phyloP scores from a whole-genome alignment of 2,797 vertebrate species.

The Sebastes reedi region DNA sequence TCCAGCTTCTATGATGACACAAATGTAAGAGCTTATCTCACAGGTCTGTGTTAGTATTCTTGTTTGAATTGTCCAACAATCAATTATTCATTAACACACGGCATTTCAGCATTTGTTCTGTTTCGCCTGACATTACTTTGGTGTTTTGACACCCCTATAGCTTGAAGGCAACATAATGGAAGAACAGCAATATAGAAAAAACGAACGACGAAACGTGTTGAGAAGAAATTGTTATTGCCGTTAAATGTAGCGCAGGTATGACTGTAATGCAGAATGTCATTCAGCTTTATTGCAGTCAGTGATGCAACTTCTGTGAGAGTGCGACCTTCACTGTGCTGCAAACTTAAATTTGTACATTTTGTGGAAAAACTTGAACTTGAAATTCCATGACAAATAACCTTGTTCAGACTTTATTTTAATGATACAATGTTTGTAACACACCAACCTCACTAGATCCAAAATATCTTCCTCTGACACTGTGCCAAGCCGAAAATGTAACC shows the following conservation, averaged over 20 bases:
- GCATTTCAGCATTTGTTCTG: background rate
- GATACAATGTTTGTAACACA: background rate
- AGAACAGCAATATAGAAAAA: background rate
- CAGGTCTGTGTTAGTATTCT: background rate
- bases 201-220: too few relatives aligned
- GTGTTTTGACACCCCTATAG: background rate
- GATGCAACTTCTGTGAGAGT: background rate
- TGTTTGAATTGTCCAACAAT: background rate
- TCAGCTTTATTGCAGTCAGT: background rate
- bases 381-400: background rate
- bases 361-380: background rate
- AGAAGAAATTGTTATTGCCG: too few relatives aligned
- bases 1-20: background rate
- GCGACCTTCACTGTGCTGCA: background rate
- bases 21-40: background rate
- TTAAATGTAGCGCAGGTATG: background rate
- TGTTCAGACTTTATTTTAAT: background rate
- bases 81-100: background rate
- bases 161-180: background rate
- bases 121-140: background rate
- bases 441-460: background rate
- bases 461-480: conserved; percentile 10
- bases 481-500: conserved; percentile 6
- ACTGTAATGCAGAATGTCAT: background rate
- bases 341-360: background rate